Evolutionary conservation across 1,140 invertebrate species (phyloP).

Genomic region (Eciton burchellii): DNA sequence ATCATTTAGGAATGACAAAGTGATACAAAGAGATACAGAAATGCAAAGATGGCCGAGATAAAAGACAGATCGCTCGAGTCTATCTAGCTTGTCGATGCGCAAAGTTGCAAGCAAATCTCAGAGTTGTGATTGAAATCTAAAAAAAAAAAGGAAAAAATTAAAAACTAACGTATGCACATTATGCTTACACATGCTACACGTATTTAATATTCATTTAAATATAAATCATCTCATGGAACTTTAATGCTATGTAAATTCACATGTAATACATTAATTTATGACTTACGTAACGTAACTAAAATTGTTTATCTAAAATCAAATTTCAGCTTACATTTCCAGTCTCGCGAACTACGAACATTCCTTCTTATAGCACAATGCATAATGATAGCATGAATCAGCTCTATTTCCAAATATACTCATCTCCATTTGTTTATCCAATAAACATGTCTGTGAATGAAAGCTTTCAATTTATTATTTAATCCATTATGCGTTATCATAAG

Average conservation of each 20-base stretch:
- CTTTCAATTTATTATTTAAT: constrained; percentile 1
- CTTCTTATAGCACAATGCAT: background rate
- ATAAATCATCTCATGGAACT: background rate
- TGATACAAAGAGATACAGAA: background rate
- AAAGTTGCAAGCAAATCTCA: constrained; percentile 12
- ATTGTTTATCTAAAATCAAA: constrained; percentile 5
- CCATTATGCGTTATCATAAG: too few relatives aligned
- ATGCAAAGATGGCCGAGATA: background rate
- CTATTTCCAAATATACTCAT: constrained; percentile 23
- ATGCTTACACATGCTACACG: constrained; percentile 16
- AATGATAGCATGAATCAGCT: constrained; percentile 7
- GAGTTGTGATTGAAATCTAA: background rate
- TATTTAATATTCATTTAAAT: constrained; percentile 8
- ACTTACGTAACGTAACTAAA: constrained; percentile 21
- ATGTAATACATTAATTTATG: constrained; percentile 47
- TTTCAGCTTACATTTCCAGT: constrained; percentile 3
- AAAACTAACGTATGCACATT: background rate
- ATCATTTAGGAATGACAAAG: background rate
- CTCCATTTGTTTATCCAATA: background rate
- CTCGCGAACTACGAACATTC: background rate
- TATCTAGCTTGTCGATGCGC: background rate
- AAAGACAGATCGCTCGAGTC: background rate
- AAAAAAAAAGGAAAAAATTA: too few relatives aligned
- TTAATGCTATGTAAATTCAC: constrained; percentile 1
- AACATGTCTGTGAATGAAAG: constrained; percentile 2